A percentile compares a stretch with the other conserved stretches of the same genome.
phyloP scores from a whole-genome alignment of 2,113 vertebrate species.

The Erythrolamprus reginae region DNA sequence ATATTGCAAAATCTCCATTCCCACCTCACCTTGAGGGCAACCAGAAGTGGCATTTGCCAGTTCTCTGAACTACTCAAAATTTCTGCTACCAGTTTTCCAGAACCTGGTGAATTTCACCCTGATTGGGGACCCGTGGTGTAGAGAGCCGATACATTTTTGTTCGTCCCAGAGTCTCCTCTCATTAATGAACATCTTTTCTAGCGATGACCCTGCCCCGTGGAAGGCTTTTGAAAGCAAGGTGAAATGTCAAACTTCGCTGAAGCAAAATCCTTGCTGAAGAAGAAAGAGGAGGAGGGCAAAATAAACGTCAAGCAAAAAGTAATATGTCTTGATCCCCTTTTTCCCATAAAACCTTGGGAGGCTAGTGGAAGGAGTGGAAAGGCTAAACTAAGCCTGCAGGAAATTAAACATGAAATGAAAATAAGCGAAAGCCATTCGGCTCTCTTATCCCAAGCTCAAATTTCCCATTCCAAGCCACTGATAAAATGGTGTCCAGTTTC shows the following conservation, averaged over 20 bases:
- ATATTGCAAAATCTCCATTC: too few relatives aligned
- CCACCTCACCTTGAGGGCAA: too few relatives aligned
- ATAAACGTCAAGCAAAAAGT: conserved; percentile 53
- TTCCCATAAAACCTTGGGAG: conserved; percentile 72
- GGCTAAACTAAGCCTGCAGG: conserved; percentile 87
- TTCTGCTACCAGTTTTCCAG: too few relatives aligned
- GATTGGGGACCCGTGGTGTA: background rate
- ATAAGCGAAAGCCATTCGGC: conserved; percentile 83
- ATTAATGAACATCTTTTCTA: conserved; percentile 50
- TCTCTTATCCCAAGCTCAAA: conserved; percentile 78
- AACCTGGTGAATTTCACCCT: too few relatives aligned
- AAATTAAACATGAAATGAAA: conserved; percentile 98
- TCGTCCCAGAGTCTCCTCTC: background rate
- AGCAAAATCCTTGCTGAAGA: conserved; percentile 32
- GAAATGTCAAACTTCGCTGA: conserved; percentile 33
- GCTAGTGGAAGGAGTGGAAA: conserved; percentile 75
- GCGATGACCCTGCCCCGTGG: conserved; percentile 13
- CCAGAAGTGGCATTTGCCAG: too few relatives aligned
- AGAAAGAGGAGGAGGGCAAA: background rate
- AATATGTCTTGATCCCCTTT: conserved; percentile 63
- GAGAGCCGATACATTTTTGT: background rate
- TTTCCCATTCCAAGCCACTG: conserved; percentile 76
- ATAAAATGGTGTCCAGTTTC: conserved; percentile 77
- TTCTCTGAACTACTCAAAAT: too few relatives aligned
- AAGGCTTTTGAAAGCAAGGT: conserved; percentile 33